A percentile compares a stretch with the other conserved stretches of the same genome.
Conservation (phyloP, 2,113 vertebrate species). For the Myiopsitta monachus region DNA sequence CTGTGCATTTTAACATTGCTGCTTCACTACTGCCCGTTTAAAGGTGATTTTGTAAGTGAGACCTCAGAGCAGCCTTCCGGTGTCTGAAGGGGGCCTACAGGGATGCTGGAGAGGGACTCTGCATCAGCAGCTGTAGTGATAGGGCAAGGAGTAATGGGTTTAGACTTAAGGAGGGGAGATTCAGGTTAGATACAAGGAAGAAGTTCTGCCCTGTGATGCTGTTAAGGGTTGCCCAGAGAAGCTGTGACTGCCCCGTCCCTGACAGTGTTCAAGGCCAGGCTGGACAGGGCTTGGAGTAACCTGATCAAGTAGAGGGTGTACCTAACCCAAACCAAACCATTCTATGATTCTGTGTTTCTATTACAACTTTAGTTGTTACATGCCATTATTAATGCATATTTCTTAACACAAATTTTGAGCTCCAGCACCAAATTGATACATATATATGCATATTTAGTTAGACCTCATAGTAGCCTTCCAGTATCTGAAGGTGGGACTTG, state of each 20-base stretch:
- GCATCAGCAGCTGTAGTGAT: neutral
- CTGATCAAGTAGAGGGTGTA: neutral
- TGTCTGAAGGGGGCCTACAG: too few species aligned
- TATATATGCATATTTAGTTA: neutral
- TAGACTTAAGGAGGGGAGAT: neutral
- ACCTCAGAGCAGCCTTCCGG: too few species aligned
- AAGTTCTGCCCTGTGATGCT: too few species aligned
- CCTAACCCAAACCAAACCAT: neutral
- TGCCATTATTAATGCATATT: neutral
- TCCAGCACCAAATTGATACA: neutral
- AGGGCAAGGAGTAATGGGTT: neutral
- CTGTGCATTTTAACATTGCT: neutral
- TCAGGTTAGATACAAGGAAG: neutral
- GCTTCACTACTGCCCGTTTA: neutral
- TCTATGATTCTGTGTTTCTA: neutral
- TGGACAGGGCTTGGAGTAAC: neutral
- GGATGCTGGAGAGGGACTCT: neutral
- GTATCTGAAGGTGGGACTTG: too few species aligned
- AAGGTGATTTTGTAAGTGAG: neutral
- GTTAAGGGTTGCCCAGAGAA: too few species aligned
- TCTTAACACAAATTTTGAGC: neutral
- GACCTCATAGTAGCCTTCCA: too few species aligned
- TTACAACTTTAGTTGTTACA: neutral
- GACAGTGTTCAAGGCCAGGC: neutral
- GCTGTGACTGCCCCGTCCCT: neutral